Evolutionary conservation across 2,113 vertebrate species (phyloP).

Genomic region (Beaufortia kweichowensis): DNA sequence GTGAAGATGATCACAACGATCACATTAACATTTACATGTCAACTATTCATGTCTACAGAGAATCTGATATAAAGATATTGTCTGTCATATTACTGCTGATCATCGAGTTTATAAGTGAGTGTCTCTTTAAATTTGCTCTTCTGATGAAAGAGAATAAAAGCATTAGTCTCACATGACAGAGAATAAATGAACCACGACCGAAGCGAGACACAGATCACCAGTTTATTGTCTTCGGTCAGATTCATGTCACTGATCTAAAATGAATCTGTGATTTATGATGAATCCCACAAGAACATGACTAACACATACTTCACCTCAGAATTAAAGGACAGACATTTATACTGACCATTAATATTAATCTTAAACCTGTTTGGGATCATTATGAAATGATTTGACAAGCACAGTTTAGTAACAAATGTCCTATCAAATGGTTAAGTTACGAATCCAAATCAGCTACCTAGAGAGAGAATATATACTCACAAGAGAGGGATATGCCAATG

Average conservation of each 20-base stretch:
- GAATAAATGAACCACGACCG: constrained; percentile 53
- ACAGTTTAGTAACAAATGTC: too few relatives aligned
- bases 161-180: constrained; percentile 57
- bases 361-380: too few relatives aligned
- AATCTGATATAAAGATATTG: constrained; percentile 57
- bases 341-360: too few relatives aligned
- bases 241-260: not conserved
- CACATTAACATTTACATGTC: constrained; percentile 60
- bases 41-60: constrained; percentile 47
- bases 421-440: too few relatives aligned
- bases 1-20: constrained; percentile 51
- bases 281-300: too few relatives aligned
- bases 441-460: too few relatives aligned
- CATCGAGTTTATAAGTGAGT: not conserved
- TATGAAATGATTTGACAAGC: too few relatives aligned
- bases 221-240: constrained; percentile 13
- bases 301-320: too few relatives aligned
- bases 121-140: not conserved
- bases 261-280: not conserved
- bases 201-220: constrained; percentile 35
- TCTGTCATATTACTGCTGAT: constrained; percentile 12
- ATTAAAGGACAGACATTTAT: too few relatives aligned
- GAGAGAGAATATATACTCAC: too few relatives aligned
- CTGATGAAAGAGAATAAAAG: constrained; percentile 51
- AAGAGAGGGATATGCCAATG: not conserved